Evolutionary conservation across 2,113 vertebrate species (phyloP).

Genomic region (Eretmochelys imbricata): DNA sequence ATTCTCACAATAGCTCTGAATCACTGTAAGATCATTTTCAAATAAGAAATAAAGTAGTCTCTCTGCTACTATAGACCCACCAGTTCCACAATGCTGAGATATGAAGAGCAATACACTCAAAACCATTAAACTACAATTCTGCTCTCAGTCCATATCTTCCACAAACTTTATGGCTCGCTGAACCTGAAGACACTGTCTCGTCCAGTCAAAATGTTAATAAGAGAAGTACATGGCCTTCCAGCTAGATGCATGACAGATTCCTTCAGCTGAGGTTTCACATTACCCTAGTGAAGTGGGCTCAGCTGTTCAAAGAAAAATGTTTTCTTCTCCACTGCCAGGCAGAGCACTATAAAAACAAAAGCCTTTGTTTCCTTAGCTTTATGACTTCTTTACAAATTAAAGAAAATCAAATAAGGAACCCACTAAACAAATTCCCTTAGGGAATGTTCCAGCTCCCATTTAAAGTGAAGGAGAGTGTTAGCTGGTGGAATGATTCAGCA

Average conservation of each 20-base stretch:
- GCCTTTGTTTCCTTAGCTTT: not conserved
- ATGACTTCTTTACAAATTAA: conserved; percentile 30
- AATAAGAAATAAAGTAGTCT: not conserved
- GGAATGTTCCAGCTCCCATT: conserved; percentile 14
- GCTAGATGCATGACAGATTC: not conserved
- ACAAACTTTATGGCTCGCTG: not conserved
- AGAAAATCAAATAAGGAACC: not conserved
- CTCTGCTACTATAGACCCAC: not conserved
- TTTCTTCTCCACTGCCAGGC: not conserved
- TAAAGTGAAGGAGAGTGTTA: not conserved
- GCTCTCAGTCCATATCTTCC: not conserved
- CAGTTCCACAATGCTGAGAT: not conserved
- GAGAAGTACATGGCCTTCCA: not conserved
- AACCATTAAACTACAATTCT: not conserved
- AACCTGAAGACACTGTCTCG: not conserved
- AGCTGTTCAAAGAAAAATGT: not conserved
- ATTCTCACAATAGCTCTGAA: conserved; percentile 15
- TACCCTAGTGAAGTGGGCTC: not conserved
- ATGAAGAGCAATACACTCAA: not conserved
- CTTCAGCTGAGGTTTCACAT: not conserved
- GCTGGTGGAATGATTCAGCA: conserved; percentile 21
- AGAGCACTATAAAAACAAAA: not conserved
- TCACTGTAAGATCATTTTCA: not conserved
- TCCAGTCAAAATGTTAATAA: not conserved
- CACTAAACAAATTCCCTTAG: not conserved